Base-by-base conservation (phyloP, 1,140 invertebrate species). In the Samia ricini region DNA sequence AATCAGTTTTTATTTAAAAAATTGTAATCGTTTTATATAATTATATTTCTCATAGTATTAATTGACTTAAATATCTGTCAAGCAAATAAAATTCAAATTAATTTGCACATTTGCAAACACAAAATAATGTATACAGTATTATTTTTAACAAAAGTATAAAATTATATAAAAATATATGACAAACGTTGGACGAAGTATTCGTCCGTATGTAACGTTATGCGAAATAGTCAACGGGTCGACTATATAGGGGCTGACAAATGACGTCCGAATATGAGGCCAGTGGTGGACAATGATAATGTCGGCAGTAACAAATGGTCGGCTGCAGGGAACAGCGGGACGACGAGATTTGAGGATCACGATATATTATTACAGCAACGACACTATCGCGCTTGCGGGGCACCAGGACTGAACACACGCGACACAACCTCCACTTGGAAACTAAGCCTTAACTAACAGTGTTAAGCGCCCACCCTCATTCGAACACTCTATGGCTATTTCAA, bases 201-300 rank as follows among this genome's bases (percentile, higher is more conserved):
- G 56, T 63, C n/a, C 56, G 61, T 67, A 22, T 24, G 36, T 56
- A 57, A 60, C 36, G 26, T 29, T n/a, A 29, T 60, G 57, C 26
- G 26, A 64, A 71, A 66, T 67, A 67, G 69, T 71, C 61, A 67
- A 64, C 64, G 61, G 61, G 61, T 26, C 36, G 33, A 55, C 26
- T 29, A 18, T 55, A 59, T 67, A 60, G 51, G 65, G 66, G 60
- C 66, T 76, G 74, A 81, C 74, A 81, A 79, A 81, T 74, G 72
- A 79, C 69, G 70, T 72, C 68, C 68, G 71, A 74, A 79, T 77
- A 76, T 76, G 71, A 81, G 76, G 71, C 63, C 71, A 71, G 72
- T 76, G 76, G 65, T 65, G 68, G 70, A 73, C 69, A 74, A 74
- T 77, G 76, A 79, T 81, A 81, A 79, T 79, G 76, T 79, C 76